Base-by-base conservation (phyloP, 2,797 vertebrate species). In the Enteromius fasciolatus region DNA sequence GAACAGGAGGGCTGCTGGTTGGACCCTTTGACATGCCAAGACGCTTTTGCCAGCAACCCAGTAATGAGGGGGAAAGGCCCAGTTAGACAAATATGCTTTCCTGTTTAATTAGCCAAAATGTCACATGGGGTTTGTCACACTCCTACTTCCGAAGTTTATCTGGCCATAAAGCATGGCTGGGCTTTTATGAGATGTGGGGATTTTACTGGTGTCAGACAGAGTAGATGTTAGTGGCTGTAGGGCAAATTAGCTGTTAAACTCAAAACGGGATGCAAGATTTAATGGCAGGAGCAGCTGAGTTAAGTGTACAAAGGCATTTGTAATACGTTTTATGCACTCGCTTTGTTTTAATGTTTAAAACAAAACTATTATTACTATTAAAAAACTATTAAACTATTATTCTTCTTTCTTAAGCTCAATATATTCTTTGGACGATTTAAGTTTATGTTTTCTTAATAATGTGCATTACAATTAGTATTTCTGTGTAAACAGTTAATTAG, bases 111-210 rank as follows among this genome's bases (percentile, higher is more conserved):
- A 83, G 85, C 76, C 76, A 48, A 54, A 73, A 78, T 68, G 84
- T 31, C 44, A 73, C 78, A 77, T 83, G 86, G 73, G 77, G 68
- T 86, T 88, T 87, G 83, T 80, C 57, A 83, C 61, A 64, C 84
- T 90, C 84, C 80, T 86, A 74, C 83, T 85, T 85, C 86, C 85
- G 86, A 82, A 86, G 85, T 83, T 83, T 74, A 84, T 86, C 77
- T 74, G 78, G 36, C 80, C 69, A 73, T 87, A 79, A 91, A 86
- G 85, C 74, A 74, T 69, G 36, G 36, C 76, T 75, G 44, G 44
- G 80, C 84, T 86, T 81, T 89, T 85, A 85, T 82, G 78, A 77
- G 86, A 85, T 85, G 79, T 54, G 17, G 44, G 50, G 64, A 74
- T 76, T 82, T 86, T 84, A 86, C 44, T 80, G 63, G 74, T 84